Percentiles rank a stretch among this genome's conserved stretches.
Conservation (phyloP, 37 sponge, comb jelly and placozoan species). For the Chondrilla cf. caribensis region DNA sequence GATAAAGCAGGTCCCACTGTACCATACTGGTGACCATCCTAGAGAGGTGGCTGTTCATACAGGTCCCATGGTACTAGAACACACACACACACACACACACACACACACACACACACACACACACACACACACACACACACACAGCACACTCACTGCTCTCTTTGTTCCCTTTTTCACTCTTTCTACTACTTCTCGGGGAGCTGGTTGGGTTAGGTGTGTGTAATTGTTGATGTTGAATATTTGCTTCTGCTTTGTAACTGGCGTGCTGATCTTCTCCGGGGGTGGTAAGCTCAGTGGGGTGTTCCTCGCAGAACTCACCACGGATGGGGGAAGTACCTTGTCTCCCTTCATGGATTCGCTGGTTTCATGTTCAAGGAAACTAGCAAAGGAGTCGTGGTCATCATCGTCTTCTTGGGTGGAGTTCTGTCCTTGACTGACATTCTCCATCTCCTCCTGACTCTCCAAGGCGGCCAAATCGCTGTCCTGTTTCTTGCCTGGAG, state of each 20-base stretch:
- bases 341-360: not conserved
- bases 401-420: conserved; percentile 29
- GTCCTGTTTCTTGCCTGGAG: not conserved
- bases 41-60: no score
- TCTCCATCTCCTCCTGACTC: conserved; percentile 25
- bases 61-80: no score
- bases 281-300: not conserved
- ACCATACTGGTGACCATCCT: no score
- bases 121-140: conserved; percentile 37
- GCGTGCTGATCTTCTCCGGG: not conserved
- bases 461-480: not conserved
- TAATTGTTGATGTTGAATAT: not conserved
- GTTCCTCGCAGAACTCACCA: not conserved
- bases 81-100: conserved; percentile 2
- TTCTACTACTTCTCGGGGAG: not conserved
- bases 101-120: not conserved
- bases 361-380: conserved; percentile 55
- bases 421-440: not conserved
- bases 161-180: not conserved
- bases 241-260: not conserved
- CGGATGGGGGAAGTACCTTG: not conserved
- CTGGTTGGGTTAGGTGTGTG: not conserved
- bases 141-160: conserved; percentile 11
- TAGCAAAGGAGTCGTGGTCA: conserved; percentile 64
- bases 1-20: no score